A percentile compares a stretch with the other conserved stretches of the same genome.
These are phyloP conservation scores for Chanos chanos DNA, from an alignment of 2,797 vertebrate genomes.

Conservation along the genomic window DNA sequence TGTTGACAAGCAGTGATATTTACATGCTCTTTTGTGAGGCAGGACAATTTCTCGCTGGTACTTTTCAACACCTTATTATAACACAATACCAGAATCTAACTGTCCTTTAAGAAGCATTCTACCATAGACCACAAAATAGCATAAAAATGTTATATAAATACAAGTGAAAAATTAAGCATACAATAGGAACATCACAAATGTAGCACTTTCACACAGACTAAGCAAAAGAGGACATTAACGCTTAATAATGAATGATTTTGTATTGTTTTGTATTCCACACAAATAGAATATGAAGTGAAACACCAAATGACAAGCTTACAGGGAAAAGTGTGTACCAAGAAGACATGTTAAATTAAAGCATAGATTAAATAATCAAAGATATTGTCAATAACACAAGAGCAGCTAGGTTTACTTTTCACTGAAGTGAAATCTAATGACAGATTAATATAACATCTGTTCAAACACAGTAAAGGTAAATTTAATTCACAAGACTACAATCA, in stretches of 20 bases:
- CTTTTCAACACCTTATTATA: neutral
- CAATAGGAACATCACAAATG: constrained; percentile 37
- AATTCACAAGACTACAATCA: constrained; percentile 59
- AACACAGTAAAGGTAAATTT: constrained; percentile 51
- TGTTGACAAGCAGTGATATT: constrained; percentile 33
- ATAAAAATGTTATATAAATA: constrained; percentile 37
- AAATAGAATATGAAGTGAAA: no score
- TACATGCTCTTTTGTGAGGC: constrained; percentile 27
- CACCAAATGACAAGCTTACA: constrained; percentile 6
- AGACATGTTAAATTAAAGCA: constrained; percentile 30
- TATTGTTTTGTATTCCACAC: constrained; percentile 11
- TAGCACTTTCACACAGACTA: constrained; percentile 42
- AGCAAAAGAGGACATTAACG: constrained; percentile 33
- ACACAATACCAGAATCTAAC: neutral
- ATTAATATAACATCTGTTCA: constrained; percentile 45
- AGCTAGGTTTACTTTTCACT: constrained; percentile 34
- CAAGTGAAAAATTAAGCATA: constrained; percentile 34
- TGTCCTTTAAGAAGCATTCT: constrained; percentile 20
- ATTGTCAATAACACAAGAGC: constrained; percentile 35
- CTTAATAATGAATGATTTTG: constrained; percentile 11
- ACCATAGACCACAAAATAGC: constrained; percentile 25
- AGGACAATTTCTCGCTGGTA: neutral
- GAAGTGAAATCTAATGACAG: constrained; percentile 47
- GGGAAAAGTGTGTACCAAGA: neutral
- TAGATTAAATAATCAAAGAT: constrained; percentile 18